Percentiles rank a stretch among this genome's conserved stretches.
Evolutionary conservation across 2,113 vertebrate genomes (phyloP).

Genomic region (Synchiropus splendidus): DNA sequence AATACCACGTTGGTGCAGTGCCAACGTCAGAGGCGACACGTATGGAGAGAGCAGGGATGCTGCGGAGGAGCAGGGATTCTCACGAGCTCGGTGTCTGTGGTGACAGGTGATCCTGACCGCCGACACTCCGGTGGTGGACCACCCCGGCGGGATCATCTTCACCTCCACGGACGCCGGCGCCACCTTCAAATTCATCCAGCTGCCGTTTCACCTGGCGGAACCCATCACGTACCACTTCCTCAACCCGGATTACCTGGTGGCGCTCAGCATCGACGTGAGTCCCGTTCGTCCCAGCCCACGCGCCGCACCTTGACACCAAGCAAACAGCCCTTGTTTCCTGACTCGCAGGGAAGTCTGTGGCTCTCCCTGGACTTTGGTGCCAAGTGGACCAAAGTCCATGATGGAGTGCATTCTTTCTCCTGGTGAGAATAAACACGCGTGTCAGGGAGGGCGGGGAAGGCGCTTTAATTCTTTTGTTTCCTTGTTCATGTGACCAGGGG

Average conservation of each 20-base stretch:
- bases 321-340: slow-evolving; percentile 36
- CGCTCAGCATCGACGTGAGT: slow-evolving; percentile 65
- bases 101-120: slow-evolving; percentile 67
- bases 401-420: slow-evolving; percentile 65
- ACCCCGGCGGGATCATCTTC: slow-evolving; percentile 63
- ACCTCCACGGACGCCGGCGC: slow-evolving; percentile 65
- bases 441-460: too few species aligned
- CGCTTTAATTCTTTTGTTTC: not conserved
- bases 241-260: slow-evolving; percentile 61
- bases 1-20: too few species aligned
- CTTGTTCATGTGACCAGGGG: slow-evolving; percentile 58
- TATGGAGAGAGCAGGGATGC: too few species aligned
- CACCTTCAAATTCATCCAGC: slow-evolving; percentile 56
- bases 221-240: slow-evolving; percentile 67
- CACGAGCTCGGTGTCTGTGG: too few species aligned
- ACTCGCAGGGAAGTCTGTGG: slow-evolving; percentile 63
- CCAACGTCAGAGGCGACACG: too few species aligned
- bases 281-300: not conserved
- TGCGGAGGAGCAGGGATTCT: too few species aligned
- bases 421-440: slow-evolving; percentile 61
- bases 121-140: slow-evolving; percentile 41
- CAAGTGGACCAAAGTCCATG: slow-evolving; percentile 64
- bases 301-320: slow-evolving; percentile 20
- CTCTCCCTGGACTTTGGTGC: slow-evolving; percentile 68
- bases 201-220: slow-evolving; percentile 66